Percentiles rank a stretch among this genome's conserved stretches.
These are phyloP conservation scores for Fulmarus glacialis DNA, from an alignment of 2,113 vertebrate species.

Conservation along the genomic window DNA sequence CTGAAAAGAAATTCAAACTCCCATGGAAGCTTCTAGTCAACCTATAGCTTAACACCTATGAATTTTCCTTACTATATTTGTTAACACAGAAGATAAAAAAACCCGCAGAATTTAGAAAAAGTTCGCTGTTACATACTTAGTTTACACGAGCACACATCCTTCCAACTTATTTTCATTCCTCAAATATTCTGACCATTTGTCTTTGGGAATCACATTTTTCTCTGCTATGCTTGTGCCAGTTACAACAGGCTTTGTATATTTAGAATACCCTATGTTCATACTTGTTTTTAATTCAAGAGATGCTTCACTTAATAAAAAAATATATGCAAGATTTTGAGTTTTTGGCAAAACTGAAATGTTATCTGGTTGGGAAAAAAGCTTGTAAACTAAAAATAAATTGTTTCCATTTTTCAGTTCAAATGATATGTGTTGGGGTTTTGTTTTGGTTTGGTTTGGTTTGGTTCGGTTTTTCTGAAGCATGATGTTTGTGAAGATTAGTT, in stretches of 20 bases:
- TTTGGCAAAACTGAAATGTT: not conserved
- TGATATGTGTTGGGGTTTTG: not conserved
- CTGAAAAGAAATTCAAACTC: not conserved
- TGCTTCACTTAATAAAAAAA: not conserved
- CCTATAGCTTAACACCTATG: not conserved
- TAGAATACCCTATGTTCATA: not conserved
- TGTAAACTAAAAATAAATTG: not conserved
- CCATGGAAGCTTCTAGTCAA: not conserved
- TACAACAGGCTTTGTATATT: not conserved
- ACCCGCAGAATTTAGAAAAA: not conserved
- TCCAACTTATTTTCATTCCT: not conserved
- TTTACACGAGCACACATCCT: not conserved
- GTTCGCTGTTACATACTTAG: not conserved
- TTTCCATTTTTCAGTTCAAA: not conserved
- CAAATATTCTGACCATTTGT: not conserved
- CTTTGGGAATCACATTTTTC: not conserved
- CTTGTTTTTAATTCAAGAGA: not conserved
- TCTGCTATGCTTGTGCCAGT: not conserved
- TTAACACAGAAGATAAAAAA: not conserved
- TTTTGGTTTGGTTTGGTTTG: no score
- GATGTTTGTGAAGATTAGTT: not conserved
- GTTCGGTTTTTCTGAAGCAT: not conserved
- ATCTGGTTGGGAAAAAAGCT: not conserved
- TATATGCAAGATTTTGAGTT: not conserved
- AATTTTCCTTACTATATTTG: not conserved